Evolutionary conservation across 2,888 invertebrate species (phyloP), one percentile per base, ranked within the genome.

Genomic region (Drosophila nr. fundita): DNA sequence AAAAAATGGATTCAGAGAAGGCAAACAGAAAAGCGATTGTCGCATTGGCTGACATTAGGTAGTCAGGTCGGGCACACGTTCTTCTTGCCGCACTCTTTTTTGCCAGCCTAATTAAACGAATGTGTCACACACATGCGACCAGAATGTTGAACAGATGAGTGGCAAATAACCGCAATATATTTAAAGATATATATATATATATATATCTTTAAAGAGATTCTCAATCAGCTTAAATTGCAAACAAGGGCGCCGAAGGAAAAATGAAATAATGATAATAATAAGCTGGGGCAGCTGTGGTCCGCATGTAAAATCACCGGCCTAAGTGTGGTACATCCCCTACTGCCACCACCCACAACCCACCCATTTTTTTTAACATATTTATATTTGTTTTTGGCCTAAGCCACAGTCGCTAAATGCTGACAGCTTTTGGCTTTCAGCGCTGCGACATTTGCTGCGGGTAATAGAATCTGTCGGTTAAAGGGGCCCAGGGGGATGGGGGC

Each of bases 351-450:
- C 13, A 15, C 21, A 45, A 45, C 15, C 13, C 24, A 8, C 10
- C 6, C 7, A 30, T 38, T 55, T 45, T n/a, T 32, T 2, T 24
- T 45, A 15, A 15, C 21, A 29, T 64, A 49, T 49, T 11, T 24
- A 18, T 49, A 49, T 49, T 48, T 48, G 42, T 48, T 48, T 50
- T 36, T 69, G 53, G 63, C 71, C 68, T 80, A 78, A 78, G 71
- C 78, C 32, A 69, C 62, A 60, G 69, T 29, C 61, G 67, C 70
- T 69, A 71, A 73, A 78, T 63, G 68, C 62, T 84, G 89, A 83
- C 89, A 86, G 89, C 78, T 88, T 80, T 76, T 64, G 82, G 69
- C 66, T 79, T 75, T 75, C 57, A 64, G 29, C 80, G 45, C 36
- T 59, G 50, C 45, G 52, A 62, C 63, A 75, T 76, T 80, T 55